Base-by-base conservation (phyloP, 2,113 vertebrate genomes). In the Microcebus jonahi region DNA sequence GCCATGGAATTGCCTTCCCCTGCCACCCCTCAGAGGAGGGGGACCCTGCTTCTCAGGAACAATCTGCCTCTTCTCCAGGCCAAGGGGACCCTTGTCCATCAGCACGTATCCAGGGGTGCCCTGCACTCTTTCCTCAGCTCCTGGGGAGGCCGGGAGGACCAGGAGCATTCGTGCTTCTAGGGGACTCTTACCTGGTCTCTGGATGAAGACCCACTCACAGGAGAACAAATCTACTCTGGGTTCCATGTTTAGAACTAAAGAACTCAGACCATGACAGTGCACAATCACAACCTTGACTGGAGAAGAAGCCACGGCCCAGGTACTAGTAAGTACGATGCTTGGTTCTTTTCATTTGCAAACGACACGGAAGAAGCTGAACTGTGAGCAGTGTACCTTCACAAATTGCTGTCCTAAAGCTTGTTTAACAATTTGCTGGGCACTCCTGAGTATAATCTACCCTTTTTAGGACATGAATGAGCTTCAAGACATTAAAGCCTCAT, bases 401-500 rank as follows among this genome's bases (percentile, higher is more conserved):
- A 98, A 98, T 98, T 93, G 98, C 95, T 87, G 93, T 82, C 96
- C 57, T 96, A 99, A 99, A 99, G 99, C 98, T 98, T 92, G 98
- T 98, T 98, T 98, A 97, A 96, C 98, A 98, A 96, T 98, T 96
- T 98, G 97, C 81, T 36, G 97, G 97, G 71, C 89, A 98, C 98
- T 97, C 95, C 76, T 67, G 77, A 95, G 90, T 98, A 95, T 99
- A 99, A 99, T 99, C 98, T 98, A 97, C 95, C 93, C 98, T 97
- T 98, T 98, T 97, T 98, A 98, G 98, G 97, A 98, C 98, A 98
- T 95, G 59, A 68, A 97, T 88, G 94, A 97, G 98, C 93, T 98
- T 97, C 96, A 1, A 90, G 97, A 96, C 97, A 98, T 98, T 4
- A 98, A 99, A 99, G 98, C 98, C 98, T 98, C 98, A 98, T 99